These are phyloP conservation scores for Troilus luridus DNA, from an alignment of 2,888 invertebrate genomes.

Conservation along the genomic window DNA sequence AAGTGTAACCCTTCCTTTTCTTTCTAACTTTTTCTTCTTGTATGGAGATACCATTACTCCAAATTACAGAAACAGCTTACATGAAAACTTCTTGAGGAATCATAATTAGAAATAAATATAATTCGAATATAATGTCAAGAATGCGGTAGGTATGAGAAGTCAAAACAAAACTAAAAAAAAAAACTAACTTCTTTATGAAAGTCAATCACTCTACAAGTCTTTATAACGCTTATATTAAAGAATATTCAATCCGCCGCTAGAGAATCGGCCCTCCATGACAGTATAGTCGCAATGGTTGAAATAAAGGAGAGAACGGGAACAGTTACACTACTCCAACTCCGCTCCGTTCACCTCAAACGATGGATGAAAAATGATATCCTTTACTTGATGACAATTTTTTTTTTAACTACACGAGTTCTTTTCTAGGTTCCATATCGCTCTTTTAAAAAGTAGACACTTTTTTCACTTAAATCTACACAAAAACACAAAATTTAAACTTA, in stretches of 20 bases:
- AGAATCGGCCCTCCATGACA: constrained; percentile 46
- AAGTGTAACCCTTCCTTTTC: constrained; percentile 61
- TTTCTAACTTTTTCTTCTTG: constrained; percentile 66
- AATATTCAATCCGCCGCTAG: not conserved
- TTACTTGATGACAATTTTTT: constrained; percentile 26
- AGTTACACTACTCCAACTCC: constrained; percentile 19
- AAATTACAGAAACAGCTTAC: constrained; percentile 64
- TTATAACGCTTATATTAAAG: not conserved
- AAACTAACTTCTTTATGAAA: not conserved
- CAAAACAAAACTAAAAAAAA: constrained; percentile 44
- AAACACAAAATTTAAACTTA: constrained; percentile 58
- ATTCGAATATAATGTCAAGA: not conserved
- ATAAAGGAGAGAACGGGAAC: constrained; percentile 51
- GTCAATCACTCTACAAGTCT: not conserved
- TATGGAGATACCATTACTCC: constrained; percentile 70
- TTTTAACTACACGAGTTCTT: not conserved
- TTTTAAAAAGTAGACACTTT: not conserved
- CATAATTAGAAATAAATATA: not conserved
- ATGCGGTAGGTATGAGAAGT: constrained; percentile 25
- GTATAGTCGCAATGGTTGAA: constrained; percentile 48
- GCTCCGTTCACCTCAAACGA: constrained; percentile 18
- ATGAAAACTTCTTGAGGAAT: constrained; percentile 10
- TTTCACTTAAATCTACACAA: constrained; percentile 30
- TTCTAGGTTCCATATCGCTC: constrained; percentile 5
- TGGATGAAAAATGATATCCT: not conserved